A percentile compares a stretch with the other conserved stretches of the same genome.
These are phyloP conservation scores for Samia ricini DNA, from an alignment of 1,140 invertebrate genomes.

Conservation along the genomic window DNA sequence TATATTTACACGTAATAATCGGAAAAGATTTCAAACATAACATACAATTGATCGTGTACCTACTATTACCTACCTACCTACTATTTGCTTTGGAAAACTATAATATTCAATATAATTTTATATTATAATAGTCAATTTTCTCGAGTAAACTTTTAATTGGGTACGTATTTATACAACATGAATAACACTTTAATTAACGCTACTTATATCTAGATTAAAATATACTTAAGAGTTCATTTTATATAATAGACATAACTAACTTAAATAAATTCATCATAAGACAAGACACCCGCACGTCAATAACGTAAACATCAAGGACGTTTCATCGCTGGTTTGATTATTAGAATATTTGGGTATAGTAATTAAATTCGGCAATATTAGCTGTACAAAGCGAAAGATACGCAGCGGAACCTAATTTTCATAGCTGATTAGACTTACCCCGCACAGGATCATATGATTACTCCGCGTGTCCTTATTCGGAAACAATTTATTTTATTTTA, in stretches of 20 bases:
- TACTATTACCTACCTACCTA: too few species aligned
- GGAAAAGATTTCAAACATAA: too few species aligned
- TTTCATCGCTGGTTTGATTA: neutral
- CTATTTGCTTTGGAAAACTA: too few species aligned
- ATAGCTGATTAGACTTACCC: conserved; percentile 75
- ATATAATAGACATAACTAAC: neutral
- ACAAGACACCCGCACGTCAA: neutral
- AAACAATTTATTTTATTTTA: neutral
- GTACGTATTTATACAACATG: too few species aligned
- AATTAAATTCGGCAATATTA: conserved; percentile 69
- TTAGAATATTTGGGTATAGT: conserved; percentile 63
- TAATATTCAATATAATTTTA: too few species aligned
- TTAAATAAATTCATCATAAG: neutral
- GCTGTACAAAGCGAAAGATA: conserved; percentile 69
- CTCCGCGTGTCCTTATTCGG: conserved; percentile 49
- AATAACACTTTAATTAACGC: neutral
- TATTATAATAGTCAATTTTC: too few species aligned
- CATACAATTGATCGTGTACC: too few species aligned
- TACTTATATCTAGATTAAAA: neutral
- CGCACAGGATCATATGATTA: conserved; percentile 65
- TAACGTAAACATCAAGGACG: conserved; percentile 1
- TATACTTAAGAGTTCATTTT: neutral
- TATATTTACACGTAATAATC: too few species aligned
- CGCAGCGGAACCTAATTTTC: conserved; percentile 74
- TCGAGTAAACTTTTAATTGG: too few species aligned